A percentile compares a stretch with the other conserved stretches of the same genome.
Conservation (phyloP, 2,113 vertebrate genomes). For the Balaeniceps rex region DNA sequence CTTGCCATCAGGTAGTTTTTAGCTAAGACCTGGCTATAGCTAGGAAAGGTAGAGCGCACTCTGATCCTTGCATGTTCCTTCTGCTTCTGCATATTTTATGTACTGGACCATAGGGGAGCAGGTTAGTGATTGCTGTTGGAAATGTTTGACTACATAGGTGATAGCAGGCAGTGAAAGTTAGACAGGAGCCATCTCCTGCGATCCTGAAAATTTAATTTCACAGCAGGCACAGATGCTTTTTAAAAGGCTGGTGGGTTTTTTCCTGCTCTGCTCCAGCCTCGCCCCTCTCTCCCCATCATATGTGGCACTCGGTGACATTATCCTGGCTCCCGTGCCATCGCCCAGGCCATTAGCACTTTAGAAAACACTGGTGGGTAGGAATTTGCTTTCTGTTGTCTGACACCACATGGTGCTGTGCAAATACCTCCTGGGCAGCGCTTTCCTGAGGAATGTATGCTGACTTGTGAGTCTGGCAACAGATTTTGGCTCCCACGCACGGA, state of each 20-base stretch:
- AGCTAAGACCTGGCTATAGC: neutral
- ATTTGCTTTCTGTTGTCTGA: neutral
- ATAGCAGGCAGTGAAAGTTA: neutral
- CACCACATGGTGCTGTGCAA: neutral
- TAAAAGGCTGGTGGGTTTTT: neutral
- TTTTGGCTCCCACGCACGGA: neutral
- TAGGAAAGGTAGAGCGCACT: neutral
- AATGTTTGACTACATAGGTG: neutral
- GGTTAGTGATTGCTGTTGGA: neutral
- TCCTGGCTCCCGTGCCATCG: neutral
- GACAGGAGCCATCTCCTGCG: neutral
- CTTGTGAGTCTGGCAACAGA: neutral
- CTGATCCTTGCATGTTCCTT: neutral
- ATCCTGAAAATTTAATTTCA: neutral
- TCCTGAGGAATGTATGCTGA: neutral
- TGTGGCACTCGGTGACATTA: neutral
- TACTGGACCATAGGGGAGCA: neutral
- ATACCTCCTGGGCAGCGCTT: neutral
- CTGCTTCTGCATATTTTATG: neutral
- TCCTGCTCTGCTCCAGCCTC: neutral
- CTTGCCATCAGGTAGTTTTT: neutral
- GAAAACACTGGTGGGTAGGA: neutral
- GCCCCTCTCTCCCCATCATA: neutral
- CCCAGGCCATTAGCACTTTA: neutral
- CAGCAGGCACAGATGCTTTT: constrained; percentile 5